Conservation (phyloP, 92 coral and sea anemone genomes). For the Montipora capitata region DNA sequence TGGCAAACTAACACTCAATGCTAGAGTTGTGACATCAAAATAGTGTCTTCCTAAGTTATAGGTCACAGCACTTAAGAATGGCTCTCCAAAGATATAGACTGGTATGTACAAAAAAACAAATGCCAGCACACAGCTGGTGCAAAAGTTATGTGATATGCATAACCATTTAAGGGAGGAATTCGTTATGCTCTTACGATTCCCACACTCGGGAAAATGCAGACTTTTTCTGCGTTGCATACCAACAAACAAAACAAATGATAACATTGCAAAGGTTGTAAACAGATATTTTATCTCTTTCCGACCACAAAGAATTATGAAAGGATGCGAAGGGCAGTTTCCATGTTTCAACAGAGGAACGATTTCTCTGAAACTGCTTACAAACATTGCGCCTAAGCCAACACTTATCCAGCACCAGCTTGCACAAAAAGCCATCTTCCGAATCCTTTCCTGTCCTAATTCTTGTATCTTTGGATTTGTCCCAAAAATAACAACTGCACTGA, state of each 20-base stretch:
- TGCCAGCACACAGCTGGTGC: background rate
- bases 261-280: background rate
- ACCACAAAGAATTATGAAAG: constrained; percentile 20
- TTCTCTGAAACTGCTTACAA: constrained; percentile 2
- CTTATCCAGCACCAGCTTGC: background rate
- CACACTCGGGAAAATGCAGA: background rate
- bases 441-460: constrained; percentile 36
- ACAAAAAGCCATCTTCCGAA: constrained; percentile 8
- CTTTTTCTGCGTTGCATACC: background rate
- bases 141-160: background rate
- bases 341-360: constrained; percentile 5
- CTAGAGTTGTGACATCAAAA: constrained; percentile 6
- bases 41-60: constrained; percentile 18
- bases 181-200: background rate
- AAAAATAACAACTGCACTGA: constrained; percentile 28
- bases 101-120: background rate
- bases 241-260: constrained; percentile 14
- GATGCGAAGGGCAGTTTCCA: constrained; percentile 34
- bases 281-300: background rate
- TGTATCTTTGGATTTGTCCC: constrained; percentile 19
- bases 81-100: constrained; percentile 25
- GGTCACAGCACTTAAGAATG: constrained; percentile 1
- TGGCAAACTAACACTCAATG: constrained; percentile 27
- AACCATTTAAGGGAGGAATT: background rate
- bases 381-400: background rate